Evolutionary conservation across 2,888 invertebrate genomes (phyloP).

Genomic region (Ectropis crepuscularia): DNA sequence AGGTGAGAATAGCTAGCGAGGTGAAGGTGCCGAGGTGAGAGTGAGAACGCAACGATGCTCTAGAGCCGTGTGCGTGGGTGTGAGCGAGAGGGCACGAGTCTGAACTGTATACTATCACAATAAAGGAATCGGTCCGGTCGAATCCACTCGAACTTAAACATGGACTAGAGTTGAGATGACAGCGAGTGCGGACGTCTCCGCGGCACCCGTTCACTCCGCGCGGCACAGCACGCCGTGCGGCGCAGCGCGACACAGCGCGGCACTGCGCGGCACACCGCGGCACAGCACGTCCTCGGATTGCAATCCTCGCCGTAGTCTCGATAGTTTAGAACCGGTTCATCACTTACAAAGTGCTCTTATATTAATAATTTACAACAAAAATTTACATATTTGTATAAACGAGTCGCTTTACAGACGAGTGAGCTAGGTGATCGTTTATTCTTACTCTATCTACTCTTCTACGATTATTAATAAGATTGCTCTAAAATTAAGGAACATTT

Average conservation of each 20-base stretch:
- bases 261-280: too few relatives aligned
- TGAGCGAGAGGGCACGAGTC: too few relatives aligned
- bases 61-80: too few relatives aligned
- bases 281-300: too few relatives aligned
- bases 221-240: too few relatives aligned
- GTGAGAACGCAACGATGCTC: not conserved
- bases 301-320: slow-evolving; percentile 16
- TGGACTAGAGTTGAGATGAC: too few relatives aligned
- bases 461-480: slow-evolving; percentile 30
- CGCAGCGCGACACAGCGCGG: too few relatives aligned
- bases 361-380: not conserved
- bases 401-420: slow-evolving; percentile 39
- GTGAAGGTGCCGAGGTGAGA: not conserved
- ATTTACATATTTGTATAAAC: slow-evolving; percentile 12
- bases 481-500: slow-evolving; percentile 43
- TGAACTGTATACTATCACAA: too few relatives aligned
- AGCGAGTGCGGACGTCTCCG: too few relatives aligned
- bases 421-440: slow-evolving; percentile 29
- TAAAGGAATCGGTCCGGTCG: too few relatives aligned
- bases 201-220: too few relatives aligned
- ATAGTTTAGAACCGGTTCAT: slow-evolving; percentile 35
- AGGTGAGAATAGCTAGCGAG: not conserved
- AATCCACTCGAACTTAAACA: too few relatives aligned
- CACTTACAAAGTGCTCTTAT: slow-evolving; percentile 28
- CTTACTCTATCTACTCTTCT: slow-evolving; percentile 20